Evolutionary conservation across 2,888 invertebrate genomes (phyloP).

Genomic region (Priapulus caudatus): DNA sequence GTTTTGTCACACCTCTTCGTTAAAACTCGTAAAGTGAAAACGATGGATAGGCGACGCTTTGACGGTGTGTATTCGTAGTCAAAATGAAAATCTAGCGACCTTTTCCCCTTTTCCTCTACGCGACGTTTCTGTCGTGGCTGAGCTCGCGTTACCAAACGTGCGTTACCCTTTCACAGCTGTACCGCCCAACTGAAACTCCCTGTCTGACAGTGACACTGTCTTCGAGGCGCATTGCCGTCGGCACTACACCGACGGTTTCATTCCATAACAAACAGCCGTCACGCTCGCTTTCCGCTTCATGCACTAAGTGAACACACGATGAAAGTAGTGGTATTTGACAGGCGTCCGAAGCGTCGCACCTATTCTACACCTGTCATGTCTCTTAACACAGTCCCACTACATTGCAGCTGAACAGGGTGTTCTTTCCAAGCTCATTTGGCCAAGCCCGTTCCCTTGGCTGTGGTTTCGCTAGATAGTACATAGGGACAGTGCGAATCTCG

Average conservation of each 20-base stretch:
- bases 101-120: too few species aligned
- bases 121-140: too few species aligned
- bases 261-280: conserved; percentile 36
- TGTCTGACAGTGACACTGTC: conserved; percentile 50
- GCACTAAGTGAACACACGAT: conserved; percentile 47
- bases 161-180: conserved; percentile 54
- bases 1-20: conserved; percentile 58
- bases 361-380: conserved; percentile 39
- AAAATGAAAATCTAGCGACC: too few species aligned
- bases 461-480: conserved; percentile 51
- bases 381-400: conserved; percentile 46
- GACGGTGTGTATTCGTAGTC: too few species aligned
- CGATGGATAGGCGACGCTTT: too few species aligned
- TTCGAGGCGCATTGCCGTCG: too few species aligned
- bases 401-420: conserved; percentile 48
- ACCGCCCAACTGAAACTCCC: conserved; percentile 56
- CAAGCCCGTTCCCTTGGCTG: conserved; percentile 55
- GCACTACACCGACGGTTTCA: too few species aligned
- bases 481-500: conserved; percentile 50
- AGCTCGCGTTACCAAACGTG: conserved; percentile 49
- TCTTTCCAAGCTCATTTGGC: conserved; percentile 54
- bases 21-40: conserved; percentile 44
- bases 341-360: conserved; percentile 31
- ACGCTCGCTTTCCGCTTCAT: conserved; percentile 37
- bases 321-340: conserved; percentile 45